Percentiles rank a stretch among this genome's conserved stretches.
Evolutionary conservation across 2,888 invertebrate species (phyloP).

Genomic region (Oegoconia quadripuncta): DNA sequence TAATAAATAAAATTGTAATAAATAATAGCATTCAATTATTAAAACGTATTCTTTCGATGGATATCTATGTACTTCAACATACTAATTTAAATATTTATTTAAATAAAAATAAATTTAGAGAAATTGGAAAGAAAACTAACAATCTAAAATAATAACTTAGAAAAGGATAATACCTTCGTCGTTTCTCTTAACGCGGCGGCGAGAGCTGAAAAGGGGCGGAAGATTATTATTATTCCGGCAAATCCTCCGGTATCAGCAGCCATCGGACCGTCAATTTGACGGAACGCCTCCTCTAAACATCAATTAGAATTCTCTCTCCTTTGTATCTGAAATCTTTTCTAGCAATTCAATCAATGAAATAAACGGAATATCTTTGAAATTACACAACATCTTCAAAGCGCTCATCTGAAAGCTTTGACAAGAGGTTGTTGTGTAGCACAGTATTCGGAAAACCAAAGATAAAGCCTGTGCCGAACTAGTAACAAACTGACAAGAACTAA

Average conservation of each 20-base stretch:
- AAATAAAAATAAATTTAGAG: no score
- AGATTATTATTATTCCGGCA: slow-evolving; percentile 27
- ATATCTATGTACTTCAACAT: no score
- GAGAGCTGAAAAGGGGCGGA: slow-evolving; percentile 7
- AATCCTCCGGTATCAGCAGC: slow-evolving; percentile 26
- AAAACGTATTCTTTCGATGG: no score
- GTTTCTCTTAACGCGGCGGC: slow-evolving; percentile 7
- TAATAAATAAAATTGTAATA: no score
- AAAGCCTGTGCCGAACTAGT: no score
- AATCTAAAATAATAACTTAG: background rate
- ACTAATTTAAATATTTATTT: no score
- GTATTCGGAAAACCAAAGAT: no score
- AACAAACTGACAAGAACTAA: no score
- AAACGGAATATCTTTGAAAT: slow-evolving; percentile 23
- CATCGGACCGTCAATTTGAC: slow-evolving; percentile 23
- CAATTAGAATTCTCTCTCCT: slow-evolving; percentile 28
- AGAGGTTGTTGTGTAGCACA: no score
- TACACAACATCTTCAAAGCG: background rate
- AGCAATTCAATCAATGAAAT: slow-evolving; percentile 34
- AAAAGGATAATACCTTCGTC: slow-evolving; percentile 5
- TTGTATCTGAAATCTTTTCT: slow-evolving; percentile 29
- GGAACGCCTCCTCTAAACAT: slow-evolving; percentile 28
- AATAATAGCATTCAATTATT: no score
- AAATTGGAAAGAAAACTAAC: background rate
- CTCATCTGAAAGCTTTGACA: background rate